Evolutionary conservation across 2,797 vertebrate genomes (phyloP), one percentile per base, ranked within the genome.

Genomic region (Enoplosus armatus): DNA sequence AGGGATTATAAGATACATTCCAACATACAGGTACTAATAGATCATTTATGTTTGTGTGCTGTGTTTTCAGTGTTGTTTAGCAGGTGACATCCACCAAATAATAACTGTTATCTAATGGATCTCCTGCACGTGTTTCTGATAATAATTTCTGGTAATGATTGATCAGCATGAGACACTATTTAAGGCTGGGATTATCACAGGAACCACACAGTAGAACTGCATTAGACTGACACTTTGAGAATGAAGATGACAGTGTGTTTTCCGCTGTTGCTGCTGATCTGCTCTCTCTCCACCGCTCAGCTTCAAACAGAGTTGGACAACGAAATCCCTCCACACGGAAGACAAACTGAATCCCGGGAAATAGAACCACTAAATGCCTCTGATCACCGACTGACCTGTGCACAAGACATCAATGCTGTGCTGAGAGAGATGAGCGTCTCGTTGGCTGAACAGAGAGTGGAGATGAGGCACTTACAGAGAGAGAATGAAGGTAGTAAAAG

Each of bases 371-470:
- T 18, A 62, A 71, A 64, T 0, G 0, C 0, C 1, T 54, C 48
- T 14, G 12, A 51, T 4, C 54, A 18, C 0, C 72, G 54, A 4
- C 58, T 64, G 20, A 35, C 8, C 0, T 75, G 47, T 8, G 2
- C 6, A 27, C 48, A 64, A 47, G 87, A 89, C 55, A 65, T 84
- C 63, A 61, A 78, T 7, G 66, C 70, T 58, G 67, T 82, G 60
- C 69, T 87, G 70, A 89, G 82, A 77, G 87, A 89, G 72, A 84
- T 87, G 83, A 88, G 61, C 11, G 2, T 22, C 9, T 26, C 26
- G 0, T 10, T 92, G 81, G 85, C 60, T 59, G 87, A 0, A 51
- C 26, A 85, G 66, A 85, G 63, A 59, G 77, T 82, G 37, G 84
- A 85, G 74, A 60, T 80, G 9, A 73, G 15, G 39, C 50, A 82